A percentile compares a stretch with the other conserved stretches of the same genome.
These are phyloP conservation scores for Stichodactyla mertensii DNA, from an alignment of 64 coral and sea anemone species.

Conservation along the genomic window DNA sequence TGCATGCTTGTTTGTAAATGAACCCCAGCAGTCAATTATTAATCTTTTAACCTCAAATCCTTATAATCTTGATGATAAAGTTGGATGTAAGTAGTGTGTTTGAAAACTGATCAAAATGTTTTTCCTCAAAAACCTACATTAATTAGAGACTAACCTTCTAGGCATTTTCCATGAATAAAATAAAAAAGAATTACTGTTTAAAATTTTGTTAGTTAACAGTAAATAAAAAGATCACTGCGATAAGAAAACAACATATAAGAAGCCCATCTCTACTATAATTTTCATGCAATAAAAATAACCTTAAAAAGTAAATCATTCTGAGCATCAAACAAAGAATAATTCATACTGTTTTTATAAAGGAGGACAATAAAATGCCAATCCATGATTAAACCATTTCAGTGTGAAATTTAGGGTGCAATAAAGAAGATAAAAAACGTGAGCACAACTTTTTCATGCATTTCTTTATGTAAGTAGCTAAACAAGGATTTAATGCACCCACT, in stretches of 20 bases:
- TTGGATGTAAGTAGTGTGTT: neutral
- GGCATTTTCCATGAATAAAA: too few species aligned
- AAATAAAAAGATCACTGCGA: too few species aligned
- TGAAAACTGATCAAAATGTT: neutral
- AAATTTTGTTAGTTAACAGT: too few species aligned
- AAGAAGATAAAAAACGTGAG: neutral
- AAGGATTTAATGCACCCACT: neutral
- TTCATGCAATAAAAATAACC: too few species aligned
- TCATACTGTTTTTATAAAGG: too few species aligned
- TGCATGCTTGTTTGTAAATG: neutral
- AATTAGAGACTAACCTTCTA: too few species aligned
- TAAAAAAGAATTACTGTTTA: too few species aligned
- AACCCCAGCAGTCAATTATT: neutral
- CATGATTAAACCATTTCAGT: neutral
- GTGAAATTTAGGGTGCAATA: too few species aligned
- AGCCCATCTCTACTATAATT: too few species aligned
- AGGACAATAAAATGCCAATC: neutral
- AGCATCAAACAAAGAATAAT: neutral
- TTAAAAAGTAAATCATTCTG: neutral
- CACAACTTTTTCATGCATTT: neutral
- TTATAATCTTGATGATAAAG: neutral
- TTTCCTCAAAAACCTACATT: neutral
- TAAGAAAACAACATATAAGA: too few species aligned
- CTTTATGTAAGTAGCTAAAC: neutral
- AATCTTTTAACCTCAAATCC: neutral